phyloP scores from a whole-genome alignment of 2,888 invertebrate genomes.

The Sericinus montela region DNA sequence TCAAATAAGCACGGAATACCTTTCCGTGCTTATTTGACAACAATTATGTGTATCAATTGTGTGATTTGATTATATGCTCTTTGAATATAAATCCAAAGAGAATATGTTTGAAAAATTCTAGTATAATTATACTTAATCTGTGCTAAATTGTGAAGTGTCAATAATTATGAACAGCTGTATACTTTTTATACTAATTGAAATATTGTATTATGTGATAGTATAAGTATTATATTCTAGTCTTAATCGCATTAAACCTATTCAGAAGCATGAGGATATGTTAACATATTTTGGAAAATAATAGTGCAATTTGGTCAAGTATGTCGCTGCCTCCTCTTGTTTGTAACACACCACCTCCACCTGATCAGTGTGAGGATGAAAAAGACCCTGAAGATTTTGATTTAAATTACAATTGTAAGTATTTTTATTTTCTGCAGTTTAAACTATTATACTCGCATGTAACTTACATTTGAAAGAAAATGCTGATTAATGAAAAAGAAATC shows the following conservation, averaged over 20 bases:
- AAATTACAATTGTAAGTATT: slow-evolving; percentile 62
- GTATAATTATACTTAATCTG: too few species aligned
- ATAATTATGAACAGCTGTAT: slow-evolving; percentile 68
- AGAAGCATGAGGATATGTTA: slow-evolving; percentile 10
- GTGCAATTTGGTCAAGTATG: slow-evolving; percentile 50
- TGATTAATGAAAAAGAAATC: too few species aligned
- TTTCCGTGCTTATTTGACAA: too few species aligned
- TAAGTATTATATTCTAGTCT: slow-evolving; percentile 5
- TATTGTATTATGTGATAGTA: slow-evolving; percentile 23
- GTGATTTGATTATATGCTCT: too few species aligned
- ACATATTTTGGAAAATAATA: slow-evolving; percentile 2
- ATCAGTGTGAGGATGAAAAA: slow-evolving; percentile 82
- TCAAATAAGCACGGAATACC: too few species aligned
- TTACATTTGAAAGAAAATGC: too few species aligned
- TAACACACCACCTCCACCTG: slow-evolving; percentile 82
- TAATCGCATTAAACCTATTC: background rate
- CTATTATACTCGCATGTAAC: background rate
- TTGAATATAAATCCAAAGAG: too few species aligned
- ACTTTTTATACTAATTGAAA: slow-evolving; percentile 28
- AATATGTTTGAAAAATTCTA: too few species aligned
- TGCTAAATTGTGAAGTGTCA: slow-evolving; percentile 42
- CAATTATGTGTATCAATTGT: too few species aligned
- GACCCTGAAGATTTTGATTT: slow-evolving; percentile 73
- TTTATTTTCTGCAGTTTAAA: background rate
- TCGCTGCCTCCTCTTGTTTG: slow-evolving; percentile 83